Conservation (phyloP, 2,113 vertebrate species). For the Alethe diademata region DNA sequence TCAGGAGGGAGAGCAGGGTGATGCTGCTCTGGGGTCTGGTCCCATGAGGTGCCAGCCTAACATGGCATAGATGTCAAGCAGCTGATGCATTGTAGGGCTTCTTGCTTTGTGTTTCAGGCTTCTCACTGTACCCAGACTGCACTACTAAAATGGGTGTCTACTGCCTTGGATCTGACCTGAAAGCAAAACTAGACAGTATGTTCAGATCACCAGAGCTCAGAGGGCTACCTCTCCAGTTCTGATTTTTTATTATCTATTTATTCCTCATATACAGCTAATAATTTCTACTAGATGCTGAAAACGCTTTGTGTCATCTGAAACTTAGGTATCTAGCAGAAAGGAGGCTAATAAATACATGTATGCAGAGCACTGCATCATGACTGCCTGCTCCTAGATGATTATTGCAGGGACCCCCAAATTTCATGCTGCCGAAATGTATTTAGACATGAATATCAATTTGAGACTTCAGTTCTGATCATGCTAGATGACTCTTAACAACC, state of each 20-base stretch:
- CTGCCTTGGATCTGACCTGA: neutral
- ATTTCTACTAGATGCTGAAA: neutral
- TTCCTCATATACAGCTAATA: neutral
- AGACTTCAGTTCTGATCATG: constrained; percentile 39
- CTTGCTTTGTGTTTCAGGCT: neutral
- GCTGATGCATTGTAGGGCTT: neutral
- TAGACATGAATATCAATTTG: constrained; percentile 55
- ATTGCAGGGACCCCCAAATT: neutral
- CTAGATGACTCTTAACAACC: constrained; percentile 79
- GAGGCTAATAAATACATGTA: neutral
- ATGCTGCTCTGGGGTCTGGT: neutral
- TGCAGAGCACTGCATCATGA: neutral
- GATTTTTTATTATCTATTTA: neutral
- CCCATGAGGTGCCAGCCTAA: neutral
- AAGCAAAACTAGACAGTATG: neutral
- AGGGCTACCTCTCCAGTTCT: neutral
- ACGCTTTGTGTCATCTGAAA: neutral
- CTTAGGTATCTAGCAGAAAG: neutral
- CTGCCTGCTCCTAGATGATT: neutral
- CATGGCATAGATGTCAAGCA: fast-evolving
- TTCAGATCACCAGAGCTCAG: neutral
- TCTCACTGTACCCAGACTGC: neutral
- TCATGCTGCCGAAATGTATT: constrained; percentile 45
- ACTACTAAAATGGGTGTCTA: neutral
- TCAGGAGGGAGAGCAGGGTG: neutral